Conservation (phyloP, 2,797 vertebrate genomes). For the Eutrigla gurnardus region DNA sequence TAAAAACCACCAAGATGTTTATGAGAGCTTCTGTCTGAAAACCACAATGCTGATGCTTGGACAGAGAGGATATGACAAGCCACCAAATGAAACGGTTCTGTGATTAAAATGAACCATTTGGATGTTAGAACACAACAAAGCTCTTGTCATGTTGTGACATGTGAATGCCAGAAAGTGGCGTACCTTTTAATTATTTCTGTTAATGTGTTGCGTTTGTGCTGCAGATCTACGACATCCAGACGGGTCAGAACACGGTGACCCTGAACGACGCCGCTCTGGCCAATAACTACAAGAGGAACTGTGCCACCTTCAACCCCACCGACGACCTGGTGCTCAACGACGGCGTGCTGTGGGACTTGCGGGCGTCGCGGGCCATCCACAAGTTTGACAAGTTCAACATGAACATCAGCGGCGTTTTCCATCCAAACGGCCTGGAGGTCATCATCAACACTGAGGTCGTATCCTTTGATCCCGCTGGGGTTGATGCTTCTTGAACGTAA, state of each 20-base stretch:
- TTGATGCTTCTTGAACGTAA: too few relatives aligned
- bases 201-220: not conserved
- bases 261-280: slow-evolving; percentile 94
- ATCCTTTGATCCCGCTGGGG: slow-evolving; percentile 81
- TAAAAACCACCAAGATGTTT: too few relatives aligned
- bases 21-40: too few relatives aligned
- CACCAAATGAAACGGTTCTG: not conserved
- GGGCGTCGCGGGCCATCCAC: slow-evolving; percentile 93
- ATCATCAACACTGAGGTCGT: slow-evolving; percentile 98
- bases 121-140: too few relatives aligned
- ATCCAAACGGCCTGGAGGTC: slow-evolving; percentile 95
- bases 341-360: slow-evolving; percentile 97
- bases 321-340: slow-evolving; percentile 98
- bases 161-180: too few relatives aligned
- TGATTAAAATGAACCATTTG: too few relatives aligned
- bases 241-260: slow-evolving; percentile 94
- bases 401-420: slow-evolving; percentile 98
- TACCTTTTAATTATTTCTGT: too few relatives aligned
- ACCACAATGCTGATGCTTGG: too few relatives aligned
- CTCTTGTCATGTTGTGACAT: too few relatives aligned
- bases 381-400: slow-evolving; percentile 99
- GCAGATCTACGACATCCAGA: slow-evolving; percentile 99
- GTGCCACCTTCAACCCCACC: slow-evolving; percentile 95
- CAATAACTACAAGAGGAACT: slow-evolving; percentile 99
- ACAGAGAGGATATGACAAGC: too few relatives aligned